Conservation (phyloP, 2,888 invertebrate species). For the Caradrina clavipalpis region DNA sequence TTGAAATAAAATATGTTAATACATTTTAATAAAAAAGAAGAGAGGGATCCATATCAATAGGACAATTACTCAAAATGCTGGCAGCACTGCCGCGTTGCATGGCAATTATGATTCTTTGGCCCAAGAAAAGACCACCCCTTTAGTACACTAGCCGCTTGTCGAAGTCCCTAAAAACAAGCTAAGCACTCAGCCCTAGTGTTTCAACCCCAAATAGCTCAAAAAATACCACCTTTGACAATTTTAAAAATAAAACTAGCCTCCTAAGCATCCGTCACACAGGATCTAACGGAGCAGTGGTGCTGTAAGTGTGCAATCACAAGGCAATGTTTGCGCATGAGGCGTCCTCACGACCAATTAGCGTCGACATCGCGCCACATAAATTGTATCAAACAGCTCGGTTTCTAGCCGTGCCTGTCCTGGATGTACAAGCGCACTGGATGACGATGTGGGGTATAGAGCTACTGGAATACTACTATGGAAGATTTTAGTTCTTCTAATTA, state of each 20-base stretch:
- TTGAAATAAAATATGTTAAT: too few relatives aligned
- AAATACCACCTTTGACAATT: background rate
- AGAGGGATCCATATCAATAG: too few relatives aligned
- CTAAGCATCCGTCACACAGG: slow-evolving; percentile 41
- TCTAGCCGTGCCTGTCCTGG: slow-evolving; percentile 57
- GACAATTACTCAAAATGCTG: too few relatives aligned
- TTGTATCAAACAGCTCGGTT: slow-evolving; percentile 81
- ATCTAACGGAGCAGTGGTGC: slow-evolving; percentile 51
- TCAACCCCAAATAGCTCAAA: too few relatives aligned
- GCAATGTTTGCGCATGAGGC: slow-evolving; percentile 79
- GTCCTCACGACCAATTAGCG: slow-evolving; percentile 86
- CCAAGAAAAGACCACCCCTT: too few relatives aligned
- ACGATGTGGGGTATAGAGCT: background rate
- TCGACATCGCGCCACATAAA: slow-evolving; percentile 83
- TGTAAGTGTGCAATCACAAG: slow-evolving; percentile 80
- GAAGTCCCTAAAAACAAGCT: too few relatives aligned
- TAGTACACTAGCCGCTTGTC: too few relatives aligned
- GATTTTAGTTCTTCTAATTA: background rate
- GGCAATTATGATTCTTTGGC: too few relatives aligned
- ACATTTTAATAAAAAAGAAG: too few relatives aligned
- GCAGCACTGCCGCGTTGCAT: too few relatives aligned
- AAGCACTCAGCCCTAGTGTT: too few relatives aligned
- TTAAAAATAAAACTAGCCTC: slow-evolving; percentile 13
- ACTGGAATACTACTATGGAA: background rate
- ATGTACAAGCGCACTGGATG: slow-evolving; percentile 62